Conservation (phyloP, 2,797 vertebrate genomes). For the Pipistrellus pipistrellus region DNA sequence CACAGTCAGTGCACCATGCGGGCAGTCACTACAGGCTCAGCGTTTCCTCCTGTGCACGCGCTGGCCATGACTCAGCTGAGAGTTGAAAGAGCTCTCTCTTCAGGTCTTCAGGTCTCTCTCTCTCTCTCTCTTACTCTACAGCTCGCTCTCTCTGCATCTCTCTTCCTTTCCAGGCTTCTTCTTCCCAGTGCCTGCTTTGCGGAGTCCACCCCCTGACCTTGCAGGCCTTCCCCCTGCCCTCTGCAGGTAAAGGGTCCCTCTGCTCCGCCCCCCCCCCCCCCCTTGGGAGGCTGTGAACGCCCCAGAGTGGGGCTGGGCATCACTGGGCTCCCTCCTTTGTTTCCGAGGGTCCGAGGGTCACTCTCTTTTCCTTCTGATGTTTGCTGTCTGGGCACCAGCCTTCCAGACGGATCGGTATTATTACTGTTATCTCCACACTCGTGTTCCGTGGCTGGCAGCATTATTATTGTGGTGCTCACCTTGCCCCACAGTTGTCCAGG, state of each 20-base stretch:
- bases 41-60: accelerated
- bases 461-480: neutral
- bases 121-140: too few relatives aligned
- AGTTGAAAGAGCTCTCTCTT: too few relatives aligned
- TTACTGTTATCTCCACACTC: neutral
- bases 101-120: too few relatives aligned
- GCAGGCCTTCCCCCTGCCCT: too few relatives aligned
- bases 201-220: neutral
- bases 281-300: neutral
- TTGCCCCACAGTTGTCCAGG: neutral
- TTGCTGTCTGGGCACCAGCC: neutral
- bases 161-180: too few relatives aligned
- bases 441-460: neutral
- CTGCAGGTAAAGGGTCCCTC: accelerated
- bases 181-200: too few relatives aligned
- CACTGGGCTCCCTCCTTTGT: neutral
- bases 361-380: neutral
- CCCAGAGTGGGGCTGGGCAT: too few relatives aligned
- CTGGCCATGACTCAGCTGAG: neutral
- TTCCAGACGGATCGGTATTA: neutral
- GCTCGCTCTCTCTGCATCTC: too few relatives aligned
- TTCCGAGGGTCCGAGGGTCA: neutral
- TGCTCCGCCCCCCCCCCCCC: accelerated
- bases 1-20: too few relatives aligned
- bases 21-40: neutral